Conservation (phyloP, 2,888 invertebrate species). For the Sinohyriopsis cumingii region DNA sequence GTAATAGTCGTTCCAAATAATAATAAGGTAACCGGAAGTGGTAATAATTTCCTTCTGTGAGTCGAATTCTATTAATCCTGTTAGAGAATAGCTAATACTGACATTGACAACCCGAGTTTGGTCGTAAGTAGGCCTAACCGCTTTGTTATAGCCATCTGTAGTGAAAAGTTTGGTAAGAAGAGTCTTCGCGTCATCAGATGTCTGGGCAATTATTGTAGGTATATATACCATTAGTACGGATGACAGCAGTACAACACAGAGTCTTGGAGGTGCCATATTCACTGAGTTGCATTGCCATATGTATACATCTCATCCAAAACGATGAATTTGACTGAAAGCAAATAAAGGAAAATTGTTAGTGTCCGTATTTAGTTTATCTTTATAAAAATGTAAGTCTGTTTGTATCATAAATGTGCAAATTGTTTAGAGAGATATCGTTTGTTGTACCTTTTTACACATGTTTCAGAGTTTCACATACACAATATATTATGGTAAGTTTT, state of each 20-base stretch:
- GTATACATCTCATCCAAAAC: too few species aligned
- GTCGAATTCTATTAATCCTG: constrained; percentile 18
- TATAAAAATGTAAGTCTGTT: too few species aligned
- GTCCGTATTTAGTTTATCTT: too few species aligned
- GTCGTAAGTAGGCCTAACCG: constrained; percentile 15
- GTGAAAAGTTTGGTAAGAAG: constrained; percentile 10
- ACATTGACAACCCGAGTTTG: constrained; percentile 16
- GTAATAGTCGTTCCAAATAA: constrained; percentile 23
- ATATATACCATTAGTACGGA: background rate
- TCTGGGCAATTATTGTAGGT: background rate
- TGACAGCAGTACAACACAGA: background rate
- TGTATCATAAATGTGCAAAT: too few species aligned
- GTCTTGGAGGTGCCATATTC: too few species aligned
- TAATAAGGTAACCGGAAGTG: constrained; percentile 23
- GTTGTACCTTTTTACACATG: too few species aligned
- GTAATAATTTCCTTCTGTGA: constrained; percentile 24
- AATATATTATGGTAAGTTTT: too few species aligned
- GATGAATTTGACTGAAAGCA: too few species aligned
- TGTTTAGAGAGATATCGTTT: too few species aligned
- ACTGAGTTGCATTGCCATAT: too few species aligned
- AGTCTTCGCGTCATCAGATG: constrained; percentile 5
- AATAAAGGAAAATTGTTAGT: too few species aligned
- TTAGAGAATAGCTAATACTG: constrained; percentile 17
- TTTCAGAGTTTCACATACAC: too few species aligned
- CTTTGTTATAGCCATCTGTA: constrained; percentile 15